phyloP scores from a whole-genome alignment of 2,888 invertebrate genomes.

The Eumacrocentrus americanus region DNA sequence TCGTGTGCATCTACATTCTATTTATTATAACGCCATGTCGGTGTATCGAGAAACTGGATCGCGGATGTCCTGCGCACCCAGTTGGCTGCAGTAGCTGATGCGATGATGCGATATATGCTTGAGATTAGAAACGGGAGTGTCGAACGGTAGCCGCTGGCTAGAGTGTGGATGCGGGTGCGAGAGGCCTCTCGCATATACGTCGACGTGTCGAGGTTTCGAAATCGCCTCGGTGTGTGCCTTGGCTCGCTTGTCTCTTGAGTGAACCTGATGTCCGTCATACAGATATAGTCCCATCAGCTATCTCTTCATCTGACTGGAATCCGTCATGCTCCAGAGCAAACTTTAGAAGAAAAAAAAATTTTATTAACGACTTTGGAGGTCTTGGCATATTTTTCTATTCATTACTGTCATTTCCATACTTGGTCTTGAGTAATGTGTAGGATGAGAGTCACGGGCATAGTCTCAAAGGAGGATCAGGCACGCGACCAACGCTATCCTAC shows the following conservation, averaged over 20 bases:
- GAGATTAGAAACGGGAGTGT: slow-evolving; percentile 46
- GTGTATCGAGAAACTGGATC: slow-evolving; percentile 25
- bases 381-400: slow-evolving; percentile 9
- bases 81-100: slow-evolving; percentile 15
- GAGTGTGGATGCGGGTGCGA: slow-evolving; percentile 18
- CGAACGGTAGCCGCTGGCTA: slow-evolving; percentile 41
- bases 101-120: slow-evolving; percentile 26
- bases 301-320: slow-evolving; percentile 10
- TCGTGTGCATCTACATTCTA: background rate
- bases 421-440: slow-evolving; percentile 24
- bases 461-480: slow-evolving; percentile 38
- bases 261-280: slow-evolving; percentile 8
- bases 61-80: slow-evolving; percentile 19
- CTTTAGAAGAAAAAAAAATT: background rate
- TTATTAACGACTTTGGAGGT: slow-evolving; percentile 7
- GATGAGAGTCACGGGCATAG: slow-evolving; percentile 41
- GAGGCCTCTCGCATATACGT: slow-evolving; percentile 20
- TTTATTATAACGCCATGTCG: slow-evolving; percentile 16
- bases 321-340: slow-evolving; percentile 1
- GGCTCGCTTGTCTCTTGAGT: slow-evolving; percentile 4
- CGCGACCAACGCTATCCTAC: slow-evolving; percentile 48
- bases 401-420: slow-evolving; percentile 12
- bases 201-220: slow-evolving; percentile 32
- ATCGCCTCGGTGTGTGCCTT: slow-evolving; percentile 14
- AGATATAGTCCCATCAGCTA: background rate